These are phyloP conservation scores for Myripristis jacobus DNA, from an alignment of 2,797 vertebrate genomes.

Conservation along the genomic window DNA sequence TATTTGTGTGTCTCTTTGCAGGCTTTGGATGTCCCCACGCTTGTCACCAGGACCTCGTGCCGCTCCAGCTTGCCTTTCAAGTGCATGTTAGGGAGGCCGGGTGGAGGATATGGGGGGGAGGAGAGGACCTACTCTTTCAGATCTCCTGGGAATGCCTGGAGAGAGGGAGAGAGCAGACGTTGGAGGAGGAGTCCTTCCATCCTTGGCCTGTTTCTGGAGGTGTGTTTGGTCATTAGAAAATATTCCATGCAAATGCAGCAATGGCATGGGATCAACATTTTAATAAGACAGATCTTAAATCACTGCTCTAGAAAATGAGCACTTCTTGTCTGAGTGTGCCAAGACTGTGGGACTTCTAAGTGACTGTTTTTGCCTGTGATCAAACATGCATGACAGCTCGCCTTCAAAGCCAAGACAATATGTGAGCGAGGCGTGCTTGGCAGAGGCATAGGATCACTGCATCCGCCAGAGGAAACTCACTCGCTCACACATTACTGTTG, in stretches of 20 bases:
- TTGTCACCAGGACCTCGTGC: conserved; percentile 67
- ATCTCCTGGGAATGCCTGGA: conserved; percentile 48
- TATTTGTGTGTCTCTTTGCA: conserved; percentile 35
- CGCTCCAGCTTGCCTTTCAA: conserved; percentile 49
- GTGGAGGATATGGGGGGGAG: conserved; percentile 19
- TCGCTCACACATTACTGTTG: conserved; percentile 50
- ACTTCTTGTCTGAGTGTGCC: conserved; percentile 41
- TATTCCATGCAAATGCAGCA: conserved; percentile 47
- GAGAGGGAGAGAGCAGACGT: conserved; percentile 64
- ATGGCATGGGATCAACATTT: conserved; percentile 61
- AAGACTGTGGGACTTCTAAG: conserved; percentile 63
- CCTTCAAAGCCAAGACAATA: conserved; percentile 79
- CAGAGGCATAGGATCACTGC: conserved; percentile 57
- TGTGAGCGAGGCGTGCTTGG: conserved; percentile 59
- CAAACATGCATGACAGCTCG: conserved; percentile 82
- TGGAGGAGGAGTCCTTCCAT: conserved; percentile 60
- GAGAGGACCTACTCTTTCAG: conserved; percentile 47
- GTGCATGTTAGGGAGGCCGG: conserved; percentile 51
- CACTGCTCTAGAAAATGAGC: conserved; percentile 55
- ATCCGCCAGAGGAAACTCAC: conserved; percentile 62
- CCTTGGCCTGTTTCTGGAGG: conserved; percentile 60
- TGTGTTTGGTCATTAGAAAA: conserved; percentile 74
- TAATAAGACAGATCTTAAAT: conserved; percentile 54
- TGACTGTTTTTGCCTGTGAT: conserved; percentile 75
- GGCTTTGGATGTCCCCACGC: conserved; percentile 46